Conservation (phyloP, 1,140 invertebrate genomes). For the Pseudoatta argentina region DNA sequence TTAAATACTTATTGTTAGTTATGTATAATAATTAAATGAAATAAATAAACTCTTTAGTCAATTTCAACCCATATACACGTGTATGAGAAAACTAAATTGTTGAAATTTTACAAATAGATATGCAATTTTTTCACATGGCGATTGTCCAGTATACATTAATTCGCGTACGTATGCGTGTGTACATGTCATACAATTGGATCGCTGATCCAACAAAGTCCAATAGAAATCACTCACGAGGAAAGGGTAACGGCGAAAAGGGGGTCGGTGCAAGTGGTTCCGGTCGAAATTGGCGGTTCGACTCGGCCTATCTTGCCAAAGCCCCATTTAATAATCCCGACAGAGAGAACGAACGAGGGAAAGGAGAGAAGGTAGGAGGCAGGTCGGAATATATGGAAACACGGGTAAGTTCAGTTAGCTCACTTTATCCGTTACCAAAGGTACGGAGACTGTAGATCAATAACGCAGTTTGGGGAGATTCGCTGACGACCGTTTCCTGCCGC, state of each 20-base stretch:
- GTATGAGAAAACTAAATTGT: background rate
- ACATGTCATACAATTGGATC: conserved; percentile 44
- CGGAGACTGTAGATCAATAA: conserved; percentile 60
- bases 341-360: conserved; percentile 35
- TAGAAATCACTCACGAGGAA: conserved; percentile 67
- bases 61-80: background rate
- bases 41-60: too few species aligned
- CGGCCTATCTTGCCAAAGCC: conserved; percentile 72
- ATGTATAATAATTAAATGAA: too few species aligned
- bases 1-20: too few species aligned
- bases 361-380: conserved; percentile 23
- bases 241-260: conserved; percentile 62
- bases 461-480: conserved; percentile 46
- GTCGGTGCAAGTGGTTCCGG: conserved; percentile 61
- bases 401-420: conserved; percentile 60
- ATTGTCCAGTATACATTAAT: background rate
- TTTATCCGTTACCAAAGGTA: conserved; percentile 55
- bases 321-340: conserved; percentile 74
- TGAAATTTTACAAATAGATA: background rate
- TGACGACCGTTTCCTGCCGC: conserved; percentile 42
- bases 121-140: conserved; percentile 14
- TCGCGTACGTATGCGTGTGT: conserved; percentile 40
- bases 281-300: conserved; percentile 72
- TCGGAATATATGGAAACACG: conserved; percentile 54
- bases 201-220: conserved; percentile 71